phyloP scores from a whole-genome alignment of 2,797 vertebrate species.

The Cottoperca gobio region DNA sequence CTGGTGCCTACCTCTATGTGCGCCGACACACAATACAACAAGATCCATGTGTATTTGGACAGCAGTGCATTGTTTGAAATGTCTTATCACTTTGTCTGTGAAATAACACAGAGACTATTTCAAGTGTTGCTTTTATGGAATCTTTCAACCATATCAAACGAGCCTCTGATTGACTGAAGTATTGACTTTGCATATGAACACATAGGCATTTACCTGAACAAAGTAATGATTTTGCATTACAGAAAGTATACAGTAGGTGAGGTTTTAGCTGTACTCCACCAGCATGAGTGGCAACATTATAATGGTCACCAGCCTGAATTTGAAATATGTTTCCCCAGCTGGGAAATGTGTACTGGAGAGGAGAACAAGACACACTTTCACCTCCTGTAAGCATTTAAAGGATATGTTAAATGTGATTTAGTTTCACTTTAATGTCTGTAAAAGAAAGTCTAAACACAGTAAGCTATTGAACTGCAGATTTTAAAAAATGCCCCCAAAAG shows the following conservation, averaged over 20 bases:
- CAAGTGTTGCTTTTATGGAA: neutral
- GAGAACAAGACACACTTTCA: slow-evolving; percentile 1
- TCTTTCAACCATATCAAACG: neutral
- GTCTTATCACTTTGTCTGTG: slow-evolving; percentile 19
- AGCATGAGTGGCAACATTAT: slow-evolving; percentile 4
- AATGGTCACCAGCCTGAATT: slow-evolving; percentile 6
- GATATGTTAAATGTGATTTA: neutral
- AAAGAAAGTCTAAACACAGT: neutral
- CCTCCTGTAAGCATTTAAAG: neutral
- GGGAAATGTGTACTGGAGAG: slow-evolving; percentile 3
- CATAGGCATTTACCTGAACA: neutral
- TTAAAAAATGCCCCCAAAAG: neutral
- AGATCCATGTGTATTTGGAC: slow-evolving; percentile 27
- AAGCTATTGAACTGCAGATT: neutral
- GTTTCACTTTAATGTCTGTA: neutral
- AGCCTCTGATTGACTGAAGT: neutral
- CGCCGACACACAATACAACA: slow-evolving; percentile 18
- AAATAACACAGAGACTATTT: slow-evolving; percentile 8
- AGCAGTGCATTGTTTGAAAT: slow-evolving; percentile 32
- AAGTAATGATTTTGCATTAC: neutral
- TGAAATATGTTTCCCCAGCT: neutral
- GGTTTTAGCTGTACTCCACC: neutral
- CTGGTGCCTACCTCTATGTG: neutral
- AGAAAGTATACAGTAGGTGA: neutral
- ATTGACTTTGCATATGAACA: neutral